Percentiles rank a stretch among this genome's conserved stretches.
Evolutionary conservation across 1,140 invertebrate species (phyloP).

Genomic region (Cotesia vestalis): DNA sequence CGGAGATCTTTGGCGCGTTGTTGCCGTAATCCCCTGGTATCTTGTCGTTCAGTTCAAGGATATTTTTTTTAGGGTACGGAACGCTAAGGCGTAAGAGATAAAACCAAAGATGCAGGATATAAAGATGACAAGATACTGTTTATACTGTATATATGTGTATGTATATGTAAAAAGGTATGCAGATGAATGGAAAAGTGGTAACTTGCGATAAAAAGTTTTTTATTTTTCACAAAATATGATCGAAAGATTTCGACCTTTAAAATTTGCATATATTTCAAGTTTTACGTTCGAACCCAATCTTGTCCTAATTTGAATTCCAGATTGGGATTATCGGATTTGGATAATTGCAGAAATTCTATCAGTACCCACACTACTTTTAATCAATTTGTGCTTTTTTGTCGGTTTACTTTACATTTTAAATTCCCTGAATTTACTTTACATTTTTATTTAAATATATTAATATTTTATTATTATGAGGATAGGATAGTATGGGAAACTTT

Average conservation of each 20-base stretch:
- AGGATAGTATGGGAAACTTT: not conserved
- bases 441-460: constrained; percentile 3
- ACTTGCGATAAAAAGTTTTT: not conserved
- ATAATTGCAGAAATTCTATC: constrained; percentile 57
- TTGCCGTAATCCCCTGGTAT: constrained; percentile 34
- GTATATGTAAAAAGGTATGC: not conserved
- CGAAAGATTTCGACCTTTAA: constrained; percentile 8
- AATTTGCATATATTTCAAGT: constrained; percentile 8
- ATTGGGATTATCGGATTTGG: constrained; percentile 58
- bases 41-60: constrained; percentile 31
- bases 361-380: constrained; percentile 39
- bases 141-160: not conserved
- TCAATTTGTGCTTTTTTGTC: constrained; percentile 5
- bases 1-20: constrained; percentile 22
- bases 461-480: not conserved
- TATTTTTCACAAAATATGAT: constrained; percentile 13
- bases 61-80: constrained; percentile 16
- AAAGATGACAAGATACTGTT: not conserved
- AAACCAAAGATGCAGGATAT: constrained; percentile 14
- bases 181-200: not conserved
- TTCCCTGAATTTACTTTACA: not conserved
- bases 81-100: constrained; percentile 17
- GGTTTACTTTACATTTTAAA: not conserved
- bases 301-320: constrained; percentile 57
- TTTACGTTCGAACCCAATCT: constrained; percentile 8